Percentiles rank a stretch among this genome's conserved stretches.
Conservation (phyloP, 2,888 invertebrate genomes). For the Brenthis hecate region DNA sequence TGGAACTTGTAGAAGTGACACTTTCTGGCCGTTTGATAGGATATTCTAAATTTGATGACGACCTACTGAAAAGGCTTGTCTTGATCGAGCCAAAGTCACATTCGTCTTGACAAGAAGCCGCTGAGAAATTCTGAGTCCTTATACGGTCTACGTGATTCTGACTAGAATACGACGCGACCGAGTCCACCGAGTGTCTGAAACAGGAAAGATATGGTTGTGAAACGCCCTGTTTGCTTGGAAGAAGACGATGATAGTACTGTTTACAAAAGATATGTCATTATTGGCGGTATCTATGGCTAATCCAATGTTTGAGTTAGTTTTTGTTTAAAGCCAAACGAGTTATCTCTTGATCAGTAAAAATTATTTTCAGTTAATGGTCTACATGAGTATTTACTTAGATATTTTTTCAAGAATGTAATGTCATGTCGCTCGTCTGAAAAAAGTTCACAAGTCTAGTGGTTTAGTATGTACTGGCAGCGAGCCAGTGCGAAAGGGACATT, state of each 20-base stretch:
- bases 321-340: neutral
- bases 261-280: constrained; percentile 21
- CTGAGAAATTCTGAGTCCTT: constrained; percentile 80
- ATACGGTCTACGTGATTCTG: constrained; percentile 83
- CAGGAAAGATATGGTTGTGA: constrained; percentile 61
- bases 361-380: too few species aligned
- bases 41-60: constrained; percentile 74
- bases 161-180: constrained; percentile 83
- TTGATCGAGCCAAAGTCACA: constrained; percentile 78
- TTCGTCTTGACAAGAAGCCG: constrained; percentile 81
- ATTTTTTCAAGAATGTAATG: too few species aligned
- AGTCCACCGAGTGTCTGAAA: constrained; percentile 83
- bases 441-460: neutral
- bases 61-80: constrained; percentile 77
- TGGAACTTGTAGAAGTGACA: constrained; percentile 76
- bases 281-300: neutral
- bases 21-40: constrained; percentile 74
- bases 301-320: too few species aligned
- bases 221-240: constrained; percentile 51
- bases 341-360: too few species aligned
- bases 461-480: constrained; percentile 35
- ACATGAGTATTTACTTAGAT: too few species aligned
- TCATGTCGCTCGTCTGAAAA: neutral
- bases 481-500: constrained; percentile 35
- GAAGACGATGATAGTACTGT: constrained; percentile 17